Evolutionary conservation across 2,113 vertebrate species (phyloP).

Genomic region (Ceuthmochares aereus): DNA sequence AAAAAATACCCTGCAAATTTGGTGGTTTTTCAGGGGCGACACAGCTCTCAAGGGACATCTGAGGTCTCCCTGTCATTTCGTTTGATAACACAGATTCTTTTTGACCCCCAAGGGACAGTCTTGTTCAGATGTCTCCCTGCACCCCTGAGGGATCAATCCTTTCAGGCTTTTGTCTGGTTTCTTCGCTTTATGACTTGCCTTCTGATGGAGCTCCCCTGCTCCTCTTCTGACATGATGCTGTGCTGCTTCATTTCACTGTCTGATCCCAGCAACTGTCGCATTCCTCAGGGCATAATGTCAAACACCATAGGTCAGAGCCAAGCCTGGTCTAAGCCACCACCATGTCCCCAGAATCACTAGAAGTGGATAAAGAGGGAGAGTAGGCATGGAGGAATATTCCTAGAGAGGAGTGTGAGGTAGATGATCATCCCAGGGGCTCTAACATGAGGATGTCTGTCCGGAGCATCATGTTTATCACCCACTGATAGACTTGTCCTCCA

Average conservation of each 20-base stretch:
- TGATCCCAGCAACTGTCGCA: neutral
- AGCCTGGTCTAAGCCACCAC: neutral
- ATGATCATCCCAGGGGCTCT: neutral
- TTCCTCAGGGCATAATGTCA: neutral
- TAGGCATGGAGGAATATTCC: neutral
- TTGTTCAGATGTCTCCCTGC: neutral
- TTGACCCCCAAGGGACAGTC: neutral
- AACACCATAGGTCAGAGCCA: neutral
- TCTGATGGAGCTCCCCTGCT: neutral
- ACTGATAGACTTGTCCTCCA: too few relatives aligned
- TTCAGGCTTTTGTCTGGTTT: neutral
- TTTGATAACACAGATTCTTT: neutral
- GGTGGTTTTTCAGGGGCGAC: neutral
- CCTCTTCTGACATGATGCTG: neutral
- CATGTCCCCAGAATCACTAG: neutral
- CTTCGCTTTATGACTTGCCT: neutral
- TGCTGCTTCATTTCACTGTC: neutral
- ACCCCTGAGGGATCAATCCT: neutral
- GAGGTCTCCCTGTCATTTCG: neutral
- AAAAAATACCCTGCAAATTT: neutral
- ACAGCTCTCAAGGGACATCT: neutral
- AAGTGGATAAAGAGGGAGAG: neutral
- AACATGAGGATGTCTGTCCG: fast-evolving
- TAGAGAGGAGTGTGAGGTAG: neutral
- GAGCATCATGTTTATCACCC: neutral